Conservation (phyloP, 2,113 vertebrate species). For the Etheostoma spectabile region DNA sequence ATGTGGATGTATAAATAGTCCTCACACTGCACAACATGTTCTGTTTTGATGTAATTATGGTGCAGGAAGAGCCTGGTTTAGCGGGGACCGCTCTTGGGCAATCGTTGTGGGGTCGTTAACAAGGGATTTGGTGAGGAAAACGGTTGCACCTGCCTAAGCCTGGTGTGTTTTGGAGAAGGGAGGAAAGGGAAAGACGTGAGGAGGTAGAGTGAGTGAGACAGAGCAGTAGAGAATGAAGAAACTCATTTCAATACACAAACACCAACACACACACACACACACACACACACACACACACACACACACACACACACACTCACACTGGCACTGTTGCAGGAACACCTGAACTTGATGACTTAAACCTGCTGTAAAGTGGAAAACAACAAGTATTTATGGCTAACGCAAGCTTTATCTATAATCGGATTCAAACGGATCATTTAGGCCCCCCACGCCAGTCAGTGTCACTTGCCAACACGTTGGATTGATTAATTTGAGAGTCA, state of each 20-base stretch:
- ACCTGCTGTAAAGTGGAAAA: conserved; percentile 67
- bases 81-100: conserved; percentile 68
- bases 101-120: conserved; percentile 70
- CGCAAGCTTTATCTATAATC: conserved; percentile 62
- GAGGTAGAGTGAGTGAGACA: conserved; percentile 29
- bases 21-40: conserved; percentile 75
- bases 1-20: conserved; percentile 79
- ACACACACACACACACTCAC: not conserved
- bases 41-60: conserved; percentile 81
- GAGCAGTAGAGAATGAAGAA: conserved; percentile 24
- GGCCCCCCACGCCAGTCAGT: conserved; percentile 31
- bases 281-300: not conserved
- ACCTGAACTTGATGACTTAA: conserved; percentile 77
- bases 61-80: conserved; percentile 76
- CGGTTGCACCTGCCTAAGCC: conserved; percentile 73
- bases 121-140: conserved; percentile 73
- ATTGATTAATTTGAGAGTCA: conserved; percentile 58
- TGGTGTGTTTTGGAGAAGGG: conserved; percentile 36
- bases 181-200: conserved; percentile 23
- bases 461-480: conserved; percentile 60
- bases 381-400: conserved; percentile 51
- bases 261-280: not conserved
- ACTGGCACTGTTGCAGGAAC: conserved; percentile 50
- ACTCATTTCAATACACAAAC: conserved; percentile 10
- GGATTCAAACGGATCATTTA: conserved; percentile 60